Percentiles rank a stretch among this genome's conserved stretches.
Evolutionary conservation across 2,888 invertebrate species (phyloP).

Genomic region (Acanthopleura granulata): DNA sequence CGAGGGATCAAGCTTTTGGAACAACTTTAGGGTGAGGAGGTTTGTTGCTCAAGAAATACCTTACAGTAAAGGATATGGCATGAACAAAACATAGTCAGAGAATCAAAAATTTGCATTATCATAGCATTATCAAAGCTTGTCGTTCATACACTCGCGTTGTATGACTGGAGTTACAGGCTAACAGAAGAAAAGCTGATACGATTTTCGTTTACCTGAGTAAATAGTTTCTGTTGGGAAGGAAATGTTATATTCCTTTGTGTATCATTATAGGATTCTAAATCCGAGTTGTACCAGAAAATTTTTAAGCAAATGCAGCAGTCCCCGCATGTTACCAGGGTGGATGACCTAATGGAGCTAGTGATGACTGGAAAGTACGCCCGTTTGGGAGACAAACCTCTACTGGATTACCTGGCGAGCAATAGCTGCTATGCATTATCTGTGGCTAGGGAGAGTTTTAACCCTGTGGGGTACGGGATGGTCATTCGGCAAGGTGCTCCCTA

Average conservation of each 20-base stretch:
- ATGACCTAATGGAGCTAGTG: conserved; percentile 18
- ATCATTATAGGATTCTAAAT: conserved; percentile 32
- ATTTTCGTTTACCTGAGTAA: no score
- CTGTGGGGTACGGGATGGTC: conserved; percentile 38
- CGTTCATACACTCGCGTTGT: no score
- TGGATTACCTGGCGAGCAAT: conserved; percentile 34
- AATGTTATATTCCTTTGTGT: no score
- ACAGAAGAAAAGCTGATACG: no score
- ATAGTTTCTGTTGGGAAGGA: no score
- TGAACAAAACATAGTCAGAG: no score
- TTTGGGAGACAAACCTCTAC: conserved; percentile 38
- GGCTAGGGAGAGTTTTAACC: conserved; percentile 39
- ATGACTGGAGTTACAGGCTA: no score
- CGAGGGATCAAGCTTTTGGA: conserved; percentile 33
- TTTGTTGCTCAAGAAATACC: no score
- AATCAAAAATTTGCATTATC: no score
- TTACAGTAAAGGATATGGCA: no score
- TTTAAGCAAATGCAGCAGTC: not conserved
- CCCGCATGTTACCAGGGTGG: not conserved
- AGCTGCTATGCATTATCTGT: conserved; percentile 33
- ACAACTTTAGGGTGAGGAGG: conserved; percentile 33
- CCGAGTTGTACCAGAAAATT: conserved; percentile 34
- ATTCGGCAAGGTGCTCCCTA: conserved; percentile 37
- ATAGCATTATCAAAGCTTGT: no score
- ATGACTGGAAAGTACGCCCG: conserved; percentile 30